phyloP scores from a whole-genome alignment of 2,797 vertebrate genomes.

The Pogonophryne albipinna region DNA sequence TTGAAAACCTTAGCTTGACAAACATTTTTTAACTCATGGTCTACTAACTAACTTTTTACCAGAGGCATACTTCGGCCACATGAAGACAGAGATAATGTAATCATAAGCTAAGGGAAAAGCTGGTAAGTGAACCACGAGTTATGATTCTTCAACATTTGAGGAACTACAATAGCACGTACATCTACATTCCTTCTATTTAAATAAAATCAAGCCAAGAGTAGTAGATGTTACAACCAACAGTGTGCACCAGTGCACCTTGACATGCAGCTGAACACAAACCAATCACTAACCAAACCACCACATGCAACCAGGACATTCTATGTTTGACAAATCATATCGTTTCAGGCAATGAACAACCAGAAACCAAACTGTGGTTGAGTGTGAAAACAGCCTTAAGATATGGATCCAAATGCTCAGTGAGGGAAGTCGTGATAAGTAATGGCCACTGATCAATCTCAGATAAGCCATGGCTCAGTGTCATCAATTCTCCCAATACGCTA shows the following conservation, averaged over 20 bases:
- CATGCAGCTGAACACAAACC: slow-evolving; percentile 34
- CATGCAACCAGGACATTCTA: slow-evolving; percentile 44
- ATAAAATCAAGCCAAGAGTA: neutral
- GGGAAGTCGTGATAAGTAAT: neutral
- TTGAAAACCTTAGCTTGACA: neutral
- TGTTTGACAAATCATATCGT: neutral
- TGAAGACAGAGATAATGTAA: neutral
- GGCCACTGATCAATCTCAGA: neutral
- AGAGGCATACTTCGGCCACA: neutral
- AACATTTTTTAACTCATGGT: neutral
- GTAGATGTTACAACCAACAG: neutral
- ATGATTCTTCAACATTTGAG: neutral
- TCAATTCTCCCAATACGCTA: neutral
- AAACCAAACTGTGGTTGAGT: neutral
- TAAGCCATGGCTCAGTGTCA: neutral
- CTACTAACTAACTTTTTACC: neutral
- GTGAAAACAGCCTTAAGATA: neutral
- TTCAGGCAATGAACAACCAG: neutral
- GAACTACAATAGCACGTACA: neutral
- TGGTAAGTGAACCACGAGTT: neutral
- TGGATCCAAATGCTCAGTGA: neutral
- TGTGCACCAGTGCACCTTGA: slow-evolving; percentile 4
- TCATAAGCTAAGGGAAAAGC: neutral
- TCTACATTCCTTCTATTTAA: neutral
- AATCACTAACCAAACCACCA: slow-evolving; percentile 7